phyloP scores from a whole-genome alignment of 2,797 vertebrate species.

The Acropternis orthonyx region DNA sequence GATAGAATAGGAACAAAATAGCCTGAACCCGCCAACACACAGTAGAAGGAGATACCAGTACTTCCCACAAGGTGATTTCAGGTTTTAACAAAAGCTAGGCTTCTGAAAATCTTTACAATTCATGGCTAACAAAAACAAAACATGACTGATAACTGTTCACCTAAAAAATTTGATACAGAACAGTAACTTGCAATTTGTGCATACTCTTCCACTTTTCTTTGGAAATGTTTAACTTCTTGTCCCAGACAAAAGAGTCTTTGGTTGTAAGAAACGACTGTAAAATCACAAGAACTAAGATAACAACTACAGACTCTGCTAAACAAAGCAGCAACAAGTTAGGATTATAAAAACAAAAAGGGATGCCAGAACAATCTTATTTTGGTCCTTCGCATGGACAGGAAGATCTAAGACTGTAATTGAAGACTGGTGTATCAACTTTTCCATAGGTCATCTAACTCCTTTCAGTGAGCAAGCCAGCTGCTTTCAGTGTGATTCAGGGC shows the following conservation, averaged over 20 bases:
- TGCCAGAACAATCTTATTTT: constrained; percentile 29
- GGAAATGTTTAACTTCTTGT: not conserved
- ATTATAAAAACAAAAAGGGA: not conserved
- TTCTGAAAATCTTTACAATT: not conserved
- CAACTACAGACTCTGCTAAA: not conserved
- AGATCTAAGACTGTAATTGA: not conserved
- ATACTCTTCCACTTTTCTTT: not conserved
- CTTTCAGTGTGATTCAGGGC: not conserved
- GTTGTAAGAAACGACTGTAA: not conserved
- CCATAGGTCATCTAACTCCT: not conserved
- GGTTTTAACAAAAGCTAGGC: not conserved
- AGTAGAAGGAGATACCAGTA: not conserved
- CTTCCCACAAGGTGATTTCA: not conserved
- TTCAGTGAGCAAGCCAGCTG: not conserved
- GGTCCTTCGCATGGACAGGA: constrained; percentile 12
- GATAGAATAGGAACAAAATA: not conserved
- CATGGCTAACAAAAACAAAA: not conserved
- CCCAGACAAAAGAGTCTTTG: not conserved
- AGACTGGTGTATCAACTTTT: not conserved
- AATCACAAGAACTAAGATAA: not conserved
- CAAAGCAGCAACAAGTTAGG: not conserved
- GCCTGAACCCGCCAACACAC: not conserved
- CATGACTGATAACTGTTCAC: not conserved
- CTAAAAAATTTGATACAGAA: not conserved
- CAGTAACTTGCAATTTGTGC: not conserved